Base-by-base conservation (phyloP, 2,113 vertebrate genomes). In the Tachycineta bicolor region DNA sequence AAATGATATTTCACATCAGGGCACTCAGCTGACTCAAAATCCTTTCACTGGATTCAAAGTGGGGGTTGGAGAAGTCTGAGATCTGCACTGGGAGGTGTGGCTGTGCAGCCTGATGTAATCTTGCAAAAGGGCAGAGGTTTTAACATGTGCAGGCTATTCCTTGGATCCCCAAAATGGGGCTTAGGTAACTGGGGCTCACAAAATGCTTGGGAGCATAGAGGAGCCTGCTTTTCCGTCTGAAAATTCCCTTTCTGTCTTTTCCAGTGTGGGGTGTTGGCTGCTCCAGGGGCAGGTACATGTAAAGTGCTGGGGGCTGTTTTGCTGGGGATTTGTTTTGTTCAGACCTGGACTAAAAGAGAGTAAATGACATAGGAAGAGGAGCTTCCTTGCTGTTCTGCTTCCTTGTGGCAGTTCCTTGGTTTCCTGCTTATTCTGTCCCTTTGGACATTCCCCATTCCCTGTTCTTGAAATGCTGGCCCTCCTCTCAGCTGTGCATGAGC, bases 91-190 rank as follows among this genome's bases (percentile, higher is more conserved):
- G 60, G 44, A 85, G 83, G 60, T 83, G 83, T 89, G 80, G 37
- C 65, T 78, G 53, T 46, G 46, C 75, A 60, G 65, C 53, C 59
- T 1, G 20, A 14, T n/a, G 44, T 50, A 81, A 91, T 79, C 60
- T 60, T 85, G 78, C 58, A 68, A 76, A 82, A 85, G 86, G 75
- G 68, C 91, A 80, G 25, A 44, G 88, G 87, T 92, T 95, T 79
- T 53, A 23, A 74, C 67, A 23, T 34, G 62, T 60, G 52, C 82
- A 53, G 49, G 65, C 74, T 78, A 46, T 59, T 93, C 39, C 68
- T 53, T 10, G 29, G 19, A 81, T 47, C 47, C 39, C 39, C 47
- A 26, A 11, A 89, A 20, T 0, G 4, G 14, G 63, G 29, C 69
- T 78, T 23, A 9, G 64, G 81, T 67, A 93, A 67, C n/a, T 31